Conservation (phyloP, 2,113 vertebrate species). For the Sterrhoptilus dennistouni region DNA sequence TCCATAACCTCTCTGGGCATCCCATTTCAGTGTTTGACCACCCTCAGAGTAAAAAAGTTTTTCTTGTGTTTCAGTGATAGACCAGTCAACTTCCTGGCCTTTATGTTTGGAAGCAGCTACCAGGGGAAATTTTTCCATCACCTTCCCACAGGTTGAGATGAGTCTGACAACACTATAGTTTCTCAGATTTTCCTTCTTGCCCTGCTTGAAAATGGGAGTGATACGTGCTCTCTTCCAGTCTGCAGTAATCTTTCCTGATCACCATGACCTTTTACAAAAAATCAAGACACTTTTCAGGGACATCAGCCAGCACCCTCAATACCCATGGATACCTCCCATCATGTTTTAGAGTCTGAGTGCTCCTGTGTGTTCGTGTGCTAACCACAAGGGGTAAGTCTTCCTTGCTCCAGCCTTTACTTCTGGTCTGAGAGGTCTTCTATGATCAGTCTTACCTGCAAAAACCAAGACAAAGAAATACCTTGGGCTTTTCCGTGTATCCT, state of each 20-base stretch:
- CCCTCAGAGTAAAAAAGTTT: neutral
- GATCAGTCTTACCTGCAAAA: neutral
- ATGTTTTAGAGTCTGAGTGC: neutral
- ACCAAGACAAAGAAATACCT: neutral
- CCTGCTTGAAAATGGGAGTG: neutral
- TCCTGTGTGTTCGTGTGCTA: neutral
- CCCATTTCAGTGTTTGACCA: neutral
- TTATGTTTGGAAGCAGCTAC: neutral
- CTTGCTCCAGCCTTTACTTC: neutral
- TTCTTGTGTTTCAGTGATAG: neutral
- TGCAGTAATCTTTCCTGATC: neutral
- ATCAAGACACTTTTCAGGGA: neutral
- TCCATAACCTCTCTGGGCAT: neutral
- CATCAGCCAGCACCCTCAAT: neutral
- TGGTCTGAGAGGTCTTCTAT: neutral
- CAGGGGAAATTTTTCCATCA: neutral
- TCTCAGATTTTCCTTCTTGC: neutral
- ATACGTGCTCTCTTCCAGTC: neutral
- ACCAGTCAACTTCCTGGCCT: neutral
- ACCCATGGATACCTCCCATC: neutral
- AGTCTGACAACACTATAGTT: neutral
- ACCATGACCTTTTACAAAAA: neutral
- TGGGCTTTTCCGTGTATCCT: neutral
- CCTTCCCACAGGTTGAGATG: neutral
- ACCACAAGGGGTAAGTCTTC: neutral